A percentile compares a stretch with the other conserved stretches of the same genome.
These are phyloP conservation scores for Rhyacichthys aspro DNA, from an alignment of 2,797 vertebrate species.

Conservation along the genomic window DNA sequence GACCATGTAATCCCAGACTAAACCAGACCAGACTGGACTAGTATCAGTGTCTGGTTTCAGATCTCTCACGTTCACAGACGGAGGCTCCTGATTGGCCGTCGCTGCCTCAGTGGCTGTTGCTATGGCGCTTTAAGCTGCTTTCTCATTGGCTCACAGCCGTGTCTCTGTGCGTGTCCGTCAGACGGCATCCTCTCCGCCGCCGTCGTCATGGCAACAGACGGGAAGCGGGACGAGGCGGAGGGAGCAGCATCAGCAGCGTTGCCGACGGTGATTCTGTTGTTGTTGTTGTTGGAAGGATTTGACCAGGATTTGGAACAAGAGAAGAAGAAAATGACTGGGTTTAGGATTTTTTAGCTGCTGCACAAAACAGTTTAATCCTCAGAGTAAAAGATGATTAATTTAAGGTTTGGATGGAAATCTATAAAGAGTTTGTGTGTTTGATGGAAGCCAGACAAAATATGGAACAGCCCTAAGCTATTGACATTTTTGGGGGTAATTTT, in stretches of 20 bases:
- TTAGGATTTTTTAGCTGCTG: neutral
- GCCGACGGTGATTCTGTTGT: neutral
- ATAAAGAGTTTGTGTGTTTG: too few relatives aligned
- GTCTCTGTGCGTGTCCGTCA: neutral
- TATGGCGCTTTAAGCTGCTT: constrained; percentile 1
- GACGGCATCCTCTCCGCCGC: neutral
- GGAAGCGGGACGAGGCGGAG: neutral
- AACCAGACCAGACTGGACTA: too few relatives aligned
- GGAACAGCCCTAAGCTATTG: too few relatives aligned
- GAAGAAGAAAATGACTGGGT: neutral
- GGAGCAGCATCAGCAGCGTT: neutral
- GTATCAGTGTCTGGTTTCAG: too few relatives aligned
- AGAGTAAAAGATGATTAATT: too few relatives aligned
- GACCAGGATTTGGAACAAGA: neutral
- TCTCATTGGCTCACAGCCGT: neutral
- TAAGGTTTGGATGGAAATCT: too few relatives aligned
- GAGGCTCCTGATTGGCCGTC: neutral
- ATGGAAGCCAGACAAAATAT: too few relatives aligned
- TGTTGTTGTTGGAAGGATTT: neutral
- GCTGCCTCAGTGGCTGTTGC: neutral
- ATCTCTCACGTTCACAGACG: neutral
- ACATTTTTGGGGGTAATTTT: too few relatives aligned
- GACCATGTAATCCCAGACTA: too few relatives aligned
- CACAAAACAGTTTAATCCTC: neutral
- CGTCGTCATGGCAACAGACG: neutral